Percentiles rank a stretch among this genome's conserved stretches.
Conservation (phyloP, 2,113 vertebrate genomes). For the Hyaena hyaena region DNA sequence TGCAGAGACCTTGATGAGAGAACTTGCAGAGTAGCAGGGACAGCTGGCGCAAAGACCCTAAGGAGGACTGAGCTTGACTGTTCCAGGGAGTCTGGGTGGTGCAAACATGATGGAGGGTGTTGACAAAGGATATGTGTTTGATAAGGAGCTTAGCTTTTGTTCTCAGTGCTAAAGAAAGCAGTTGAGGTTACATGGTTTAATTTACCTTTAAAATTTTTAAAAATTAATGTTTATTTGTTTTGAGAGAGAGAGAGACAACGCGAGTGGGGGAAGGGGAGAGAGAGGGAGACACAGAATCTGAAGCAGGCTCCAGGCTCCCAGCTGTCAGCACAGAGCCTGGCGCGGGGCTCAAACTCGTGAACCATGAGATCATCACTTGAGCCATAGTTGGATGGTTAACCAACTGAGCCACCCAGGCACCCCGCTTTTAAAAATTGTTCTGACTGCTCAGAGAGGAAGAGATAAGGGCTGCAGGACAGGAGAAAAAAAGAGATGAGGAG, state of each 20-base stretch:
- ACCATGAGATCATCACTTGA: too few relatives aligned
- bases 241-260: too few relatives aligned
- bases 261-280: too few relatives aligned
- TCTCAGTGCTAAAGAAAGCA: background rate
- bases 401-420: too few relatives aligned
- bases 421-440: background rate
- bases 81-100: accelerated
- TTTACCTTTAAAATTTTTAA: background rate
- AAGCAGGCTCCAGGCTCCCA: too few relatives aligned
- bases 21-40: background rate
- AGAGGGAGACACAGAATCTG: too few relatives aligned
- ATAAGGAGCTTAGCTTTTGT: background rate
- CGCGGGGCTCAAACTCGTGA: too few relatives aligned
- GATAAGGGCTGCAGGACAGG: background rate
- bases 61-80: background rate
- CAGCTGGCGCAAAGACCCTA: accelerated
- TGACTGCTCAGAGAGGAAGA: background rate
- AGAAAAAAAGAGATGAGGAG: background rate
- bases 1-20: background rate
- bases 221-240: too few relatives aligned
- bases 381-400: too few relatives aligned
- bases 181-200: background rate
- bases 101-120: background rate
- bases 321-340: too few relatives aligned
- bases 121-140: background rate